Evolutionary conservation across 1,140 invertebrate species (phyloP), one percentile per base, ranked within the genome.

Genomic region (Temnothorax nylanderi): DNA sequence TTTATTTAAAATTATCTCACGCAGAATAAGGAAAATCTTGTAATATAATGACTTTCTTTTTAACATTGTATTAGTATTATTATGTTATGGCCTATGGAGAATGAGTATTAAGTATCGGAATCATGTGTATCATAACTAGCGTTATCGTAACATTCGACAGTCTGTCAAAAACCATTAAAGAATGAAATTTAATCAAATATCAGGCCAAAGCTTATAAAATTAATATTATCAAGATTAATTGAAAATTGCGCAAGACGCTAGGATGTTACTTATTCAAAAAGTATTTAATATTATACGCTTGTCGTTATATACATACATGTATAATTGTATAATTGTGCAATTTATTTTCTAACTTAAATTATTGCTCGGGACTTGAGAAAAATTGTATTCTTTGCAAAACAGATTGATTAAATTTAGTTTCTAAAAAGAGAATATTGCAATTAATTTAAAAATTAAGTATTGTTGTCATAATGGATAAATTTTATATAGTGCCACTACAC

Each of bases 31-130:
- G n/a, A 41, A 58, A 41, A 49, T 69, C 84, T 90, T 90, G 69
- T 88, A 85, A 84, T 87, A 87, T 87, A 85, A 76, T 0, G 11
- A 87, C 72, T 71, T 56, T 56, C 7, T 44, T 69, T 67, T 69
- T 69, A 69, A 34, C 34, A 44, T 84, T 67, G 21, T 69, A 65
- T 80, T 90, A 87, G 26, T 85, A 87, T 87, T 90, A 60, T 51
- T 26, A 58, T 67, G 58, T 76, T 77, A 56, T 85, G 89, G 89
- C 88, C 88, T 90, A 90, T 69, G 34, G 60, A 56, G 21, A 8
- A 84, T 87, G 51, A 72, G 44, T 75, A 11, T 47, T 47, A 7
- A 54, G 21, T 60, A n/a, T 54, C 51, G 10, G 5, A 41, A 11
- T 56, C 64, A 10, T 49, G n/a, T 34, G 18, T 7, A 37, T 76